Base-by-base conservation (phyloP, 2,888 invertebrate species). In the Agrochola lota region DNA sequence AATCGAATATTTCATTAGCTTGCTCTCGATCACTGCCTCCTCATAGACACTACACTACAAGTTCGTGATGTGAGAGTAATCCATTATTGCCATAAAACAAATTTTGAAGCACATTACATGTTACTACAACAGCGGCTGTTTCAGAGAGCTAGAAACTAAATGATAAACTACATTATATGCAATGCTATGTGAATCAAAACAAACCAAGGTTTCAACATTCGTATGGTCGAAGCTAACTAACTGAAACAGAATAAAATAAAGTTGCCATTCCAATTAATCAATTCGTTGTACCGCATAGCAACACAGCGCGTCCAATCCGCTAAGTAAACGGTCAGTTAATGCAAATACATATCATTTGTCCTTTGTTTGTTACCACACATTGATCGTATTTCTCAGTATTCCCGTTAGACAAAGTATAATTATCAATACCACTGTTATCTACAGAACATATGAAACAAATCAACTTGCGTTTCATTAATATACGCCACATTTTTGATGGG, bases 261-360 rank as follows among this genome's bases (percentile, higher is more conserved):
- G 11, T 69, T 83, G 57, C 71, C 62, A 71, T 79, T 74, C 30
- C 40, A 83, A 79, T 76, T 71, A 83, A 85, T 79, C 64, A 77
- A 71, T 79, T 74, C 62, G 23, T 57, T 57, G 20, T 71, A 57
- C 60, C 43, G 43, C 60, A 81, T 71, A 46, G 82, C 59, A 77
- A 77, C 62, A 81, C 35, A 71, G 35, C 12, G 70, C 60, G 43
- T 85, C 81, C 75, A 81, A 88, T 86, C 72, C 52, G 57, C 79
- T 84, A 88, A 84, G 84, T 86, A 80, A 86, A 83, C 83, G 40
- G 74, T 26, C 35, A 52, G 75, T 68, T 87, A 80, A 76, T 84
- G 87, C 66, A 85, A 81, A 80, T 78, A 74, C 74, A 82, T 57
- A 74, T 82, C 69, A 75, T 85, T 73, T 78, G 71, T 74, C 60